These are phyloP conservation scores for Tympanuchus pallidicinctus DNA, from an alignment of 2,113 vertebrate species.

Conservation along the genomic window DNA sequence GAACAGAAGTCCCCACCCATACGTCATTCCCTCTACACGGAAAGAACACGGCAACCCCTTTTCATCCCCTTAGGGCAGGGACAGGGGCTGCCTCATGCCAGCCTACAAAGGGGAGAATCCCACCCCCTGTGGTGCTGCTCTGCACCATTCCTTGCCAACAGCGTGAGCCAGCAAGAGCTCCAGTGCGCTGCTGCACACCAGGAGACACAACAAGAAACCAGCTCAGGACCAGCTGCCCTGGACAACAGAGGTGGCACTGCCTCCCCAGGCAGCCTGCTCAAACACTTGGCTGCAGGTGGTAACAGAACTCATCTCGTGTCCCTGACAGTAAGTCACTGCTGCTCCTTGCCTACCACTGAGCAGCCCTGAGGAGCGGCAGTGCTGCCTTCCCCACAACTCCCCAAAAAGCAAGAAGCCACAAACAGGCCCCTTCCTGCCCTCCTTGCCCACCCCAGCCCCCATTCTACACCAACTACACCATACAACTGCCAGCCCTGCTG, in stretches of 20 bases:
- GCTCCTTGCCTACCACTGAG: background rate
- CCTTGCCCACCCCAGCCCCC: background rate
- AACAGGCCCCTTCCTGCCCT: background rate
- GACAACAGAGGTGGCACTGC: background rate
- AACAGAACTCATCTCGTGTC: background rate
- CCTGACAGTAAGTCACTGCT: rapidly evolving
- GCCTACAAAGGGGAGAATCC: background rate
- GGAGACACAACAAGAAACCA: background rate
- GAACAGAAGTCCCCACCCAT: background rate
- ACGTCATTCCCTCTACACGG: background rate
- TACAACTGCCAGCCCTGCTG: no score
- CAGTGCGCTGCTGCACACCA: rapidly evolving
- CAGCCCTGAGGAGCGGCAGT: background rate
- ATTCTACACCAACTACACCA: no score
- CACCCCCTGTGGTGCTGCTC: background rate
- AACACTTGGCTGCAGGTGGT: background rate
- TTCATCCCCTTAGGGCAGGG: background rate
- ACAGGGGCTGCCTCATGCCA: background rate
- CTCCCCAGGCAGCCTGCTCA: background rate
- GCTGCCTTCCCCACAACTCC: rapidly evolving
- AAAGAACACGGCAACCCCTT: background rate
- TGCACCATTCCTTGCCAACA: rapidly evolving
- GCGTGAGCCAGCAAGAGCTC: background rate
- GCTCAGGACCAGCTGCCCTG: background rate
- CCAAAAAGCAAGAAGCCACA: background rate